A percentile compares a stretch with the other conserved stretches of the same genome.
phyloP scores from a whole-genome alignment of 2,113 vertebrate genomes.

The Mionectes macconnelli region DNA sequence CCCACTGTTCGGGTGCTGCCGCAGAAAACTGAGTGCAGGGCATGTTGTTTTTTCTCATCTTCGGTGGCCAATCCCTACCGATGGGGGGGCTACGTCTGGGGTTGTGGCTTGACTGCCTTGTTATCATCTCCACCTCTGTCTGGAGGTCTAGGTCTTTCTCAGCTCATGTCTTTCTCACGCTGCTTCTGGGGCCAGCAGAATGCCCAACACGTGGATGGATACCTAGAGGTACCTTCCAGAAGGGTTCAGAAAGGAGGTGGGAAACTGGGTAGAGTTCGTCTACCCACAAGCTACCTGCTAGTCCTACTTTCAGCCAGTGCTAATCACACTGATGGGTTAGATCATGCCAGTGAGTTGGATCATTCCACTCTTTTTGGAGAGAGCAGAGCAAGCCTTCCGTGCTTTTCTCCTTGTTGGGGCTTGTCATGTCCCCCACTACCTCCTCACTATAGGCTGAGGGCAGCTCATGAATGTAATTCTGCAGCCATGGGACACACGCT shows the following conservation, averaged over 20 bases:
- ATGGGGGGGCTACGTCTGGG: not conserved
- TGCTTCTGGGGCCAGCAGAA: accelerated
- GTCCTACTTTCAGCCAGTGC: too few relatives aligned
- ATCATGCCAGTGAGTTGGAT: not conserved
- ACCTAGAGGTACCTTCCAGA: not conserved
- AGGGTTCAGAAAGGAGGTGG: not conserved
- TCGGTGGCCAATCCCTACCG: accelerated
- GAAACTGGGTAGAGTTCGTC: not conserved
- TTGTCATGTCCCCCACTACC: not conserved
- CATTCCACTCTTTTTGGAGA: not conserved
- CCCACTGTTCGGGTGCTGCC: not conserved
- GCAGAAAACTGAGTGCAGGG: not conserved
- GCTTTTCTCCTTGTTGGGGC: not conserved
- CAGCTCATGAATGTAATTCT: not conserved
- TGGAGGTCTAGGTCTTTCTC: not conserved
- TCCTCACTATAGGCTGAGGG: accelerated
- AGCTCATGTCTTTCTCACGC: not conserved
- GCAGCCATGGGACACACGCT: accelerated
- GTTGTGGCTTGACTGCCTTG: not conserved
- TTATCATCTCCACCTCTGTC: not conserved
- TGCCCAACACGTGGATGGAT: not conserved
- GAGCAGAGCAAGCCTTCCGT: not conserved
- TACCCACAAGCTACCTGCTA: not conserved
- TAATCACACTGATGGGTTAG: not conserved
- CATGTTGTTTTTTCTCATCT: not conserved